These are phyloP conservation scores for Eilema griseolum DNA, from an alignment of 2,888 invertebrate species.

Conservation along the genomic window DNA sequence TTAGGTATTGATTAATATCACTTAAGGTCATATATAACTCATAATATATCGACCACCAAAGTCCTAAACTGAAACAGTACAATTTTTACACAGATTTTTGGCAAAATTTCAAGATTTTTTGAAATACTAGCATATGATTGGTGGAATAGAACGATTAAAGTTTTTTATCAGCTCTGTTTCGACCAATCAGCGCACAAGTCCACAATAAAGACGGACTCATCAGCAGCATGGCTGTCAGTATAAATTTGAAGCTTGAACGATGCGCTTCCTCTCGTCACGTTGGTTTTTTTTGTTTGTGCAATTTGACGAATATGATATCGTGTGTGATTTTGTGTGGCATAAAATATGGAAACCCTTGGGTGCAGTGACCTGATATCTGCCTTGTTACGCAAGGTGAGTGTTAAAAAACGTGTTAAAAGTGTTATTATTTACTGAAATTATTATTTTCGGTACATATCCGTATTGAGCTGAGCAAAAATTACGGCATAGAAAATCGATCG, in stretches of 20 bases:
- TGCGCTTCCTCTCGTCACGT: constrained; percentile 93
- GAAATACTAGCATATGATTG: constrained; percentile 70
- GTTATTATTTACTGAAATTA: constrained; percentile 22
- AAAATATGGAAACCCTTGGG: constrained; percentile 86
- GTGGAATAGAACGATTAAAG: constrained; percentile 58
- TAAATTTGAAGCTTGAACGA: constrained; percentile 96
- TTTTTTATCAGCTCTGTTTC: constrained; percentile 70
- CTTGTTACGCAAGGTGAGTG: constrained; percentile 74
- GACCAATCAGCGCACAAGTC: constrained; percentile 89
- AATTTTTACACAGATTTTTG: constrained; percentile 60
- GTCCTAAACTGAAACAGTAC: too few species aligned
- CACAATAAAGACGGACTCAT: constrained; percentile 94
- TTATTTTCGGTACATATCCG: constrained; percentile 35
- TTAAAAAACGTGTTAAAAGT: constrained; percentile 37
- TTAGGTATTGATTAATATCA: not conserved
- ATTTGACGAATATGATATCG: constrained; percentile 85
- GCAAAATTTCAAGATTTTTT: constrained; percentile 71
- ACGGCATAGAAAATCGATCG: constrained; percentile 70
- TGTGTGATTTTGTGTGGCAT: constrained; percentile 83
- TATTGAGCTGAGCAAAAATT: constrained; percentile 52
- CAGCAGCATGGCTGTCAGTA: constrained; percentile 98
- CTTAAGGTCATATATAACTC: constrained; percentile 37
- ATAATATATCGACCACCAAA: too few species aligned
- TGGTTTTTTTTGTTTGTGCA: constrained; percentile 87
- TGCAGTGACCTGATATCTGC: constrained; percentile 82